phyloP scores from a whole-genome alignment of 1,140 invertebrate species.

The Ditylenchus dipsaci region DNA sequence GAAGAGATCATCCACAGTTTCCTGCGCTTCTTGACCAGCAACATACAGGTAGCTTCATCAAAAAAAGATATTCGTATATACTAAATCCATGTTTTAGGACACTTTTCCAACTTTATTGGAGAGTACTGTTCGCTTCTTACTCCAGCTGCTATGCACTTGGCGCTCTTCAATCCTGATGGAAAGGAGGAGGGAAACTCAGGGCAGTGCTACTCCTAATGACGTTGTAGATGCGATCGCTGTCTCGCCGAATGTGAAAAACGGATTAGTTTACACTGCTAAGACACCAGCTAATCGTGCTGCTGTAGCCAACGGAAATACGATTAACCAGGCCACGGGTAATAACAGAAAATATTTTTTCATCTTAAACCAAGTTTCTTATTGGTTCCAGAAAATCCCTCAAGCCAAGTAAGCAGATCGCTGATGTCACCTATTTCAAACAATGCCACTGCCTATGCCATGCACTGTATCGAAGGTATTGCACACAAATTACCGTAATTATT shows the following conservation, averaged over 20 bases:
- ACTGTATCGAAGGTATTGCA: not conserved
- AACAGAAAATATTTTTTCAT: not conserved
- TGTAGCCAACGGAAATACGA: not conserved
- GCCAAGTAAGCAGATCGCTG: not conserved
- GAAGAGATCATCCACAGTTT: conserved; percentile 77
- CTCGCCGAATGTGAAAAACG: not conserved
- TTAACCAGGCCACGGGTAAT: not conserved
- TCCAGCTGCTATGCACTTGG: conserved; percentile 87
- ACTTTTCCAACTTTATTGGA: conserved; percentile 78
- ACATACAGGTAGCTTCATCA: conserved; percentile 49
- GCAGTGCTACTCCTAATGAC: not conserved
- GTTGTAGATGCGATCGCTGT: not conserved
- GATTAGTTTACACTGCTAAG: not conserved
- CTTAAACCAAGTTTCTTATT: not conserved
- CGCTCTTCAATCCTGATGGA: conserved; percentile 68
- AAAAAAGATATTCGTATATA: not conserved
- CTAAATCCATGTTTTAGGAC: conserved; percentile 73
- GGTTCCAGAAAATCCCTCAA: not conserved
- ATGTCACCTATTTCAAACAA: not conserved
- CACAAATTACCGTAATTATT: no score
- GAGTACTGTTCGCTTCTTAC: conserved; percentile 83
- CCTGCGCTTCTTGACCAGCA: conserved; percentile 44
- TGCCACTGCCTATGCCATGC: not conserved
- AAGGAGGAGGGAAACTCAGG: not conserved
- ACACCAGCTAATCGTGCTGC: no score